Conservation (phyloP, 1,140 invertebrate genomes). For the Drosophila triauraria region DNA sequence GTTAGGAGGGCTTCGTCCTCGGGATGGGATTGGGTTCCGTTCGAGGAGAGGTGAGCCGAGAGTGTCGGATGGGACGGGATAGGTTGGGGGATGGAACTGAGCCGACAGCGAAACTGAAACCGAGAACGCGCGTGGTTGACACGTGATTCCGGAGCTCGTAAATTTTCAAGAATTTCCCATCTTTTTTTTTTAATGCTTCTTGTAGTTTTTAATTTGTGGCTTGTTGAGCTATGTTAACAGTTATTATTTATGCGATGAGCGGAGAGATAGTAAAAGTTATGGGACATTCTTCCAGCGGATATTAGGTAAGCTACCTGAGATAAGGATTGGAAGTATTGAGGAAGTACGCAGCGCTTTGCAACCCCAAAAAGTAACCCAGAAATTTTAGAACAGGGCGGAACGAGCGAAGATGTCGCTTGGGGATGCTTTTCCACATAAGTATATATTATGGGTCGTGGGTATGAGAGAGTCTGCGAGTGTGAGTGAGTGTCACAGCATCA, state of each 20-base stretch:
- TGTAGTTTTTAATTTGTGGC: constrained; percentile 84
- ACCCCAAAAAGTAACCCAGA: constrained; percentile 24
- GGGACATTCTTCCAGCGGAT: constrained; percentile 60
- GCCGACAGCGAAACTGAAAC: constrained; percentile 16
- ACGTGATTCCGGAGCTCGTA: constrained; percentile 83
- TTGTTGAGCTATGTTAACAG: constrained; percentile 80
- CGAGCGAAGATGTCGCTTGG: constrained; percentile 73
- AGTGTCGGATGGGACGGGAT: constrained; percentile 5
- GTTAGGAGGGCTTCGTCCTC: constrained; percentile 31
- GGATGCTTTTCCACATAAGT: constrained; percentile 58
- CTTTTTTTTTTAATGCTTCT: constrained; percentile 73
- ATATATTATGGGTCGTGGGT: neutral
- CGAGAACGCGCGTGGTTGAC: constrained; percentile 76
- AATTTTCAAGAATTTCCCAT: constrained; percentile 63
- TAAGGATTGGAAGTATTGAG: constrained; percentile 27
- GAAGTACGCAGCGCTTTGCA: constrained; percentile 16
- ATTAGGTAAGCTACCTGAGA: constrained; percentile 63
- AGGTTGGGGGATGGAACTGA: constrained; percentile 29
- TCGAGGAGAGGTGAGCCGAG: constrained; percentile 11
- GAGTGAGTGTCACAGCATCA: constrained; percentile 75
- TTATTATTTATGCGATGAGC: constrained; percentile 80
- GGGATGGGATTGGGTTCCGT: constrained; percentile 19
- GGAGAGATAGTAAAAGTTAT: constrained; percentile 64
- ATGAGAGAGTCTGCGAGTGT: constrained; percentile 25
- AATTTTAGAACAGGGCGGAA: constrained; percentile 57